phyloP scores from a whole-genome alignment of 2,113 vertebrate species.

The Azemiops feae region DNA sequence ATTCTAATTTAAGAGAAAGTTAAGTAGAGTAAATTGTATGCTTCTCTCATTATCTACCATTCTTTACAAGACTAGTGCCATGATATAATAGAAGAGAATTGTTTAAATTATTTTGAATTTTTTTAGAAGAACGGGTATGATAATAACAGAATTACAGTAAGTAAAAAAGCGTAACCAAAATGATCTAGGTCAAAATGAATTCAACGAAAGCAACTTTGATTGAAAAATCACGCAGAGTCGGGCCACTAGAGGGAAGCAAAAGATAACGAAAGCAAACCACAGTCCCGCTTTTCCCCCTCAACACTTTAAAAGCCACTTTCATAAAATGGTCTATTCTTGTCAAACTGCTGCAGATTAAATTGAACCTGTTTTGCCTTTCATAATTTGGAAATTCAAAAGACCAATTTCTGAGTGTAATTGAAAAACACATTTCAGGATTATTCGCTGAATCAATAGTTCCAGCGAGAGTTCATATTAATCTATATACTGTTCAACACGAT shows the following conservation, averaged over 20 bases:
- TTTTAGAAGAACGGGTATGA: not conserved
- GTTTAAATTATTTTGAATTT: not conserved
- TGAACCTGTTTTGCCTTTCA: conserved; percentile 43
- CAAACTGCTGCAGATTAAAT: conserved; percentile 43
- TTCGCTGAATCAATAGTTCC: conserved; percentile 52
- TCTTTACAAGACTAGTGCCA: not conserved
- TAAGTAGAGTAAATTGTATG: not conserved
- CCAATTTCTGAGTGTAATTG: conserved; percentile 57
- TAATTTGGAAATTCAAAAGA: conserved; percentile 52
- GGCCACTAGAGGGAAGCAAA: conserved; percentile 53
- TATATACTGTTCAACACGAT: conserved; percentile 25
- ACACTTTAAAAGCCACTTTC: not conserved
- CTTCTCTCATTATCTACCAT: not conserved
- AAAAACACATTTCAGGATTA: conserved; percentile 51
- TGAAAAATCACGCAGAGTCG: not conserved
- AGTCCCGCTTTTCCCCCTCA: not conserved
- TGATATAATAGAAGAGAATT: not conserved
- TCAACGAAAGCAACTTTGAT: not conserved
- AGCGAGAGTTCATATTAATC: conserved; percentile 36
- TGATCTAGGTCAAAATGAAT: not conserved
- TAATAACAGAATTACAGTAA: not conserved
- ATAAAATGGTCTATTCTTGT: conserved; percentile 2
- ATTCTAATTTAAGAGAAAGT: not conserved
- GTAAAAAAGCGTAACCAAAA: not conserved
- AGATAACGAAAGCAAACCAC: conserved; percentile 24